Evolutionary conservation across 1,140 invertebrate species (phyloP), one percentile per base, ranked within the genome.

Genomic region (Solen grandis): DNA sequence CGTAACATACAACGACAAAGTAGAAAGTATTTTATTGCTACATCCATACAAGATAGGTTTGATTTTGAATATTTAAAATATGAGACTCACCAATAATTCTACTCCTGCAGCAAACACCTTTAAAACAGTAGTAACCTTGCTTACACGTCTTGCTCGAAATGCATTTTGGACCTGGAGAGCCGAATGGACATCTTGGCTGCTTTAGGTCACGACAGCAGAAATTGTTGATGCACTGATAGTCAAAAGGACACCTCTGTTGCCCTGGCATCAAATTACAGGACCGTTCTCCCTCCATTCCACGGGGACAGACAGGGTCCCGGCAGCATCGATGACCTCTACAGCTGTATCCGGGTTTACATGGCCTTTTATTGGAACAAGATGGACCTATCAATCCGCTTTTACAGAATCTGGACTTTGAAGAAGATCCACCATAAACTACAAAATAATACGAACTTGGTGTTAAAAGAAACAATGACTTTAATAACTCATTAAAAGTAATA

Each of bases 321-420:
- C 66, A 69, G 50, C 66, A 69, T n/a, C 19, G 4, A 2, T 25
- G 10, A 2, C 25, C 25, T 31, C 5, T 22, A 54, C 66, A 69
- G 4, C 25, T 69, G 46, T 69, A 69, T 29, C 66, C 66, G n/a
- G 66, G 66, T 27, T 69, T 54, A 33, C 66, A 69, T 16, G 46
- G 36, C 2, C 27, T 46, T 5, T 65, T 35, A 3, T 50, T n/a
- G 3, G 63, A 50, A 68, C 63, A 68, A 13, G 13, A 14, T 27
- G 25, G 36, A 46, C 63, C 63, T 22, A 2, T 4, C 3, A 68
- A n/a, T 5, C 63, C 35, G 41, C 35, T 41, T 13, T 46, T 36
- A 22, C 63, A 33, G 22, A 62, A 62, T 62, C 59, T 31, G 22
- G 31, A 62, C n/a, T 14, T 10, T n/a, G n/a, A n/a, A n/a, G n/a